Conservation (phyloP, 2,797 vertebrate genomes). For the Hypotaenidia philippensis region DNA sequence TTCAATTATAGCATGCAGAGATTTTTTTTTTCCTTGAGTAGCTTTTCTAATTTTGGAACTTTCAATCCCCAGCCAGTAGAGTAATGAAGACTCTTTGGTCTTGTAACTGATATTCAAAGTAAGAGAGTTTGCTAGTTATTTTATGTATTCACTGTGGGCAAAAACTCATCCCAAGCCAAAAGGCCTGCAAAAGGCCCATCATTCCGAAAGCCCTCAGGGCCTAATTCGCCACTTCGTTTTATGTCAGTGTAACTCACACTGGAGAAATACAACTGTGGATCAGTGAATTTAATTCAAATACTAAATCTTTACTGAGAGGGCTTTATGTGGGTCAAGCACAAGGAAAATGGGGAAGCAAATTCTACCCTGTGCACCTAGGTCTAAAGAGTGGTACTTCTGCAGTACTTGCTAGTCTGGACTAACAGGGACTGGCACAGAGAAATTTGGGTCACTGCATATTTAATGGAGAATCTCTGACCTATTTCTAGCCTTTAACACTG, state of each 20-base stretch:
- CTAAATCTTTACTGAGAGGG: slow-evolving; percentile 33
- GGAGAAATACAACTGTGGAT: slow-evolving; percentile 39
- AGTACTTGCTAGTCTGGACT: neutral
- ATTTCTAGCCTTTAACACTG: neutral
- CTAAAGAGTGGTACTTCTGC: neutral
- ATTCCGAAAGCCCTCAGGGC: slow-evolving; percentile 52
- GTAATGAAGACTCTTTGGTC: slow-evolving; percentile 49
- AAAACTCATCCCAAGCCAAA: slow-evolving; percentile 35
- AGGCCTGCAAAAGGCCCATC: slow-evolving; percentile 41
- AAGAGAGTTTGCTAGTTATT: slow-evolving; percentile 64
- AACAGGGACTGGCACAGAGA: neutral
- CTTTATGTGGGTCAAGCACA: slow-evolving; percentile 64
- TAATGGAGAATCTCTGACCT: slow-evolving; percentile 34
- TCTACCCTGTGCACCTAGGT: neutral
- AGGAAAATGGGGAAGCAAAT: slow-evolving; percentile 1
- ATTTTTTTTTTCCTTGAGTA: slow-evolving; percentile 34
- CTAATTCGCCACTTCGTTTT: slow-evolving; percentile 45
- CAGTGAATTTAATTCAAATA: slow-evolving; percentile 55
- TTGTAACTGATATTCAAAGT: slow-evolving; percentile 57
- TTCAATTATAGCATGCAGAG: slow-evolving; percentile 58
- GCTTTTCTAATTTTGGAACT: slow-evolving; percentile 47
- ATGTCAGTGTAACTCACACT: slow-evolving; percentile 41
- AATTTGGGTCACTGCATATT: slow-evolving; percentile 36
- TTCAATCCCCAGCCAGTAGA: slow-evolving; percentile 50
- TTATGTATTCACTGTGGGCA: slow-evolving; percentile 56